phyloP scores from a whole-genome alignment of 2,888 invertebrate genomes.

The Hydroisotoma schaefferi region DNA sequence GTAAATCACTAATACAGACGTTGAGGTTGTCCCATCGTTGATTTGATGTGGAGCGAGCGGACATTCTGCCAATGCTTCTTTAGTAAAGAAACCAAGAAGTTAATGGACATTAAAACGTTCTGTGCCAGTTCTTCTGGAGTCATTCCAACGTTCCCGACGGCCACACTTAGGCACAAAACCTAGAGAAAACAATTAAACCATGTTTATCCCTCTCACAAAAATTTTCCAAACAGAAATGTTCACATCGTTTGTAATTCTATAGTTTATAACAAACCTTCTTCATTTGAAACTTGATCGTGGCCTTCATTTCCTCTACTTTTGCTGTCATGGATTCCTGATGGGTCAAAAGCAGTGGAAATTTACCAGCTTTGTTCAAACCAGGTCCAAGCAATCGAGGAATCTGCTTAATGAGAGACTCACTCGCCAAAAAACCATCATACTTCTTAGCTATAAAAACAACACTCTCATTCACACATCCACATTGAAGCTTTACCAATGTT shows the following conservation, averaged over 20 bases:
- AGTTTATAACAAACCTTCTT: too few relatives aligned
- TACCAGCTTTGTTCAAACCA: constrained; percentile 98
- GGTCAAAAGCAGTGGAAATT: constrained; percentile 97
- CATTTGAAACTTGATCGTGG: constrained; percentile 99
- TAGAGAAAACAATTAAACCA: too few relatives aligned
- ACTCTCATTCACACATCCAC: not conserved
- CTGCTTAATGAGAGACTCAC: constrained; percentile 98
- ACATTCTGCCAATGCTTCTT: constrained; percentile 99
- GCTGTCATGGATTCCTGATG: constrained; percentile 93
- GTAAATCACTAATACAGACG: constrained; percentile 81
- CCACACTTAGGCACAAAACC: constrained; percentile 96
- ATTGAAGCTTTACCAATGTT: not conserved
- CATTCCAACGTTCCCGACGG: constrained; percentile 97
- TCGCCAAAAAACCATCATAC: constrained; percentile 98
- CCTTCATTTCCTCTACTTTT: constrained; percentile 97
- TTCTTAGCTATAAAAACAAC: constrained; percentile 60
- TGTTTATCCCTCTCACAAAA: too few relatives aligned
- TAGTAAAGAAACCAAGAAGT: constrained; percentile 96
- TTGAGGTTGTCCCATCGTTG: constrained; percentile 97
- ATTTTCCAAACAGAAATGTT: too few relatives aligned
- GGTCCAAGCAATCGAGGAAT: constrained; percentile 98
- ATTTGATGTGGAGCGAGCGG: constrained; percentile 95
- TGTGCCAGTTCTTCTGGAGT: constrained; percentile 90
- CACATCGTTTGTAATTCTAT: too few relatives aligned
- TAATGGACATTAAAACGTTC: constrained; percentile 94